A percentile compares a stretch with the other conserved stretches of the same genome.
phyloP scores from a whole-genome alignment of 2,888 invertebrate species.

The Embidobia sp. region DNA sequence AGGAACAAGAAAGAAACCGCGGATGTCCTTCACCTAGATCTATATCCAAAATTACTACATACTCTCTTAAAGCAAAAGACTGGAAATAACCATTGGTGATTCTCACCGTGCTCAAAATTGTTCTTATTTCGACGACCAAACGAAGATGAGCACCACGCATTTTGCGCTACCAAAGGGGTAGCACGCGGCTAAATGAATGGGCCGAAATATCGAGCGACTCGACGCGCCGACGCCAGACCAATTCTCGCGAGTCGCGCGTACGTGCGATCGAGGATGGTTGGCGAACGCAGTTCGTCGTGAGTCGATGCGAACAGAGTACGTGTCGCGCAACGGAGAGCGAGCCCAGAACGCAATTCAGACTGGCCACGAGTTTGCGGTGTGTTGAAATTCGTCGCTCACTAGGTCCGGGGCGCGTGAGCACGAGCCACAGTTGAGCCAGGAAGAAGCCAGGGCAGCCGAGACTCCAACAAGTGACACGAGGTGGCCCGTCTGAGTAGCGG shows the following conservation, averaged over 20 bases:
- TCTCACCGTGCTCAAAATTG: no score
- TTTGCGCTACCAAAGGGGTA: conserved; percentile 19
- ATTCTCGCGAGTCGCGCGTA: conserved; percentile 27
- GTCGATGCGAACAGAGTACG: conserved; percentile 28
- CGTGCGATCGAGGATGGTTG: conserved; percentile 3
- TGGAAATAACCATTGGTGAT: no score
- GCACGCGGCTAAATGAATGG: conserved; percentile 37
- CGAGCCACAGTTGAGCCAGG: no score
- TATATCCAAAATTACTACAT: no score
- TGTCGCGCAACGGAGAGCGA: background rate
- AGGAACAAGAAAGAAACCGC: no score
- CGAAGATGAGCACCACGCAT: background rate
- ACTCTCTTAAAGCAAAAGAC: no score
- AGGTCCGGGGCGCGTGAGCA: no score
- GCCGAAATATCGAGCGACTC: conserved; percentile 57
- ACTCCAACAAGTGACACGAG: conserved; percentile 16
- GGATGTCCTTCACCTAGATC: no score
- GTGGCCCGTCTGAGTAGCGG: background rate
- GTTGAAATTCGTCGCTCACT: no score
- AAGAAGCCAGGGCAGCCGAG: background rate
- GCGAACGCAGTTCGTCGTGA: conserved; percentile 52
- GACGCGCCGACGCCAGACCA: conserved; percentile 72
- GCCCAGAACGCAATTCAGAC: background rate
- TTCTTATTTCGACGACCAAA: no score
- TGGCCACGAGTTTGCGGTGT: background rate